phyloP scores from a whole-genome alignment of 2,113 vertebrate species.

The Lipotes vexillifer region DNA sequence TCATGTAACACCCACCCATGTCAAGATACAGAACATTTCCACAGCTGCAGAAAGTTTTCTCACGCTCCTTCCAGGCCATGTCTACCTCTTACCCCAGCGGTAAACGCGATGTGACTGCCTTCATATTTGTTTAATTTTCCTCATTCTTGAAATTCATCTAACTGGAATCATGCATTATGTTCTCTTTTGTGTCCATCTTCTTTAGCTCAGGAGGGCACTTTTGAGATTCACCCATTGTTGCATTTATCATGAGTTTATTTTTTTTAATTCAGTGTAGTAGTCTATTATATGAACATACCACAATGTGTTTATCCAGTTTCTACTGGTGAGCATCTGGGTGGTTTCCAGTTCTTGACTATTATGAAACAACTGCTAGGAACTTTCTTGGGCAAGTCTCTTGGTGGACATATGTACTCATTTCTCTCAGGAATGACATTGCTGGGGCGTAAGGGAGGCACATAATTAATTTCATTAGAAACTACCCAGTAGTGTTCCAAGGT shows the following conservation, averaged over 20 bases:
- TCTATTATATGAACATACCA: neutral
- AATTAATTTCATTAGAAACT: neutral
- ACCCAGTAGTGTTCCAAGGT: neutral
- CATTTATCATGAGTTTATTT: neutral
- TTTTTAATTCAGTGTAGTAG: neutral
- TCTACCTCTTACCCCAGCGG: neutral
- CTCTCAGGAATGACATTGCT: neutral
- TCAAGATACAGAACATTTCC: neutral
- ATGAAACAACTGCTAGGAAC: neutral
- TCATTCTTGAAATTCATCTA: neutral
- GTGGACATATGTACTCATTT: neutral
- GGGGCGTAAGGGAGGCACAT: neutral
- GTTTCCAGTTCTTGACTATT: neutral
- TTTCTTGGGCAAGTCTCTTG: neutral
- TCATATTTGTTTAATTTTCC: neutral
- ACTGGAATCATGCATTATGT: neutral
- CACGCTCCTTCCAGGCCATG: neutral
- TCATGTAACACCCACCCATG: neutral
- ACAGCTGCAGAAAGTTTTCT: neutral
- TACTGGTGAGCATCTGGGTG: neutral
- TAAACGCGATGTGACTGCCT: neutral
- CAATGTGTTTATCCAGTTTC: neutral
- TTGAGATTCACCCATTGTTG: neutral
- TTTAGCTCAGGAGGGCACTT: neutral
- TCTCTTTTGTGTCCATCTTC: neutral